Evolutionary conservation across 2,113 vertebrate genomes (phyloP), one percentile per base, ranked within the genome.

Genomic region (Porphyrio hochstetteri): DNA sequence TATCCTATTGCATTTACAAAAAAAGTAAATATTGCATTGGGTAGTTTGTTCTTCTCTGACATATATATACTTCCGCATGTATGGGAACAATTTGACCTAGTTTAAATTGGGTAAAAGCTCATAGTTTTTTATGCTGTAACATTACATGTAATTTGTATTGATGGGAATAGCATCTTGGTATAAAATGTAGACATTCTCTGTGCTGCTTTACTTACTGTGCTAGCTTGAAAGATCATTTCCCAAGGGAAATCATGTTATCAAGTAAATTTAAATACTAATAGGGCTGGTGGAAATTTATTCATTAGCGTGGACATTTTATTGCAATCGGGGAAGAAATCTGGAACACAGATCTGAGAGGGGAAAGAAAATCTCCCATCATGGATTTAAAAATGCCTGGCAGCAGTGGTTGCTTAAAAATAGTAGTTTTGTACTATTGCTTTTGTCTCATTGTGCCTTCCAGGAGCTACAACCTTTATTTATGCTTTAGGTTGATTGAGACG

Each of bases 251-350:
- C 50, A 15, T 65, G 33, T 61, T 92, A 79, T 40, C 67, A 67
- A 87, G 61, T 89, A 25, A 19, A 91, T 91, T 90, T 85, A 91
- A 94, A 65, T 76, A 77, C 46, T 79, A 23, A 50, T 94, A 61
- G 40, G 79, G 59, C 40, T 90, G 55, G 29, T 61, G 50, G 75
- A 68, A 79, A 61, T 65, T 61, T 74, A 55, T 65, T 94, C 44
- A 56, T 85, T 79, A 65, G 13, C 44, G 42, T 78, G 61, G 57
- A 36, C 52, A 10, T 85, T 72, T 76, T 93, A 28, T 53, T 79
- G 44, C 59, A 50, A 5, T 78, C 2, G 7, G 57, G 56, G 36
- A 85, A 74, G 84, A 79, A 90, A 93, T 90, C 55, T 86, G 50
- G 75, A 94, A 74, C 48, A 29, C 14, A 63, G 29, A 50, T 74